Evolutionary conservation across 2,113 vertebrate species (phyloP).

Genomic region (Callipepla squamata): DNA sequence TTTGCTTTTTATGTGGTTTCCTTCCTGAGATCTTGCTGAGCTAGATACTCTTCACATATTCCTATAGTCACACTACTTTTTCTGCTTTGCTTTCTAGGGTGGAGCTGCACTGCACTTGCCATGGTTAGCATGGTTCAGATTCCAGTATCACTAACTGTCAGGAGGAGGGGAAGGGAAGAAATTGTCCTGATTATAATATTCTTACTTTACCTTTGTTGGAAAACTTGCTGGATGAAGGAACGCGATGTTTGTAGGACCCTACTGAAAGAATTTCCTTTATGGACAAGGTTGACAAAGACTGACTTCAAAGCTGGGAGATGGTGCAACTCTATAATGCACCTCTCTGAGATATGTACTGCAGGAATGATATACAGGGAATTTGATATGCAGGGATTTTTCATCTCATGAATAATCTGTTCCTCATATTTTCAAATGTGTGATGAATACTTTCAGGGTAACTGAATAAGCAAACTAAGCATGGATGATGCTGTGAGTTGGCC

Average conservation of each 20-base stretch:
- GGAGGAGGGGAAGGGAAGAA: not conserved
- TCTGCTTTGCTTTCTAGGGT: not conserved
- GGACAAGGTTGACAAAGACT: not conserved
- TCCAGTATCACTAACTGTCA: not conserved
- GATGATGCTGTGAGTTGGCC: not conserved
- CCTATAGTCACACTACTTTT: not conserved
- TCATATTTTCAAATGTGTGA: not conserved
- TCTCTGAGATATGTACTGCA: not conserved
- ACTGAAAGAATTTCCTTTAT: not conserved
- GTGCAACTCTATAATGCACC: rapidly evolving
- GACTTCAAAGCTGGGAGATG: not conserved
- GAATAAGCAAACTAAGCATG: not conserved
- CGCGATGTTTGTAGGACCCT: not conserved
- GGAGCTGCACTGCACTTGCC: not conserved
- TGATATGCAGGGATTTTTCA: not conserved
- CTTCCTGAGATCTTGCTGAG: not conserved
- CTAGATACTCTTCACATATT: not conserved
- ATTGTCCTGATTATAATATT: not conserved
- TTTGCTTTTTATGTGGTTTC: not conserved
- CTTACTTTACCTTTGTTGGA: not conserved
- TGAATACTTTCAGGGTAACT: not conserved
- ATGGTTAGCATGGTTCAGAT: rapidly evolving
- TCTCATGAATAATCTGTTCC: not conserved
- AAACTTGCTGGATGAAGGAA: not conserved
- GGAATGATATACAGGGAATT: not conserved